Conservation (phyloP, 2,888 invertebrate species). For the Arctia plantaginis region DNA sequence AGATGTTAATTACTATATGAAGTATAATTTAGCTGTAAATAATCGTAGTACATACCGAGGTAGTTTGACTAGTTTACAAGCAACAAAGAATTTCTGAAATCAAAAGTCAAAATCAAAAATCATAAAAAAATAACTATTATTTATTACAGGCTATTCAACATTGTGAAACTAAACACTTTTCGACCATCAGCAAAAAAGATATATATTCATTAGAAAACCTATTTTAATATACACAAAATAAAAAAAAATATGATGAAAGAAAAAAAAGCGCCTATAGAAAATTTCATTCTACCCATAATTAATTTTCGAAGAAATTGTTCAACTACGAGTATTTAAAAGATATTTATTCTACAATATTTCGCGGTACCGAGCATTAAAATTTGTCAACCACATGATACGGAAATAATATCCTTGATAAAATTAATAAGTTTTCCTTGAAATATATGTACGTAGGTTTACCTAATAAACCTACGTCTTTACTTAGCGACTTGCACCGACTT, state of each 20-base stretch:
- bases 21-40: too few species aligned
- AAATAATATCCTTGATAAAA: neutral
- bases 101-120: neutral
- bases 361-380: neutral
- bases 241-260: too few species aligned
- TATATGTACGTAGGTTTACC: too few species aligned
- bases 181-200: too few species aligned
- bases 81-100: neutral
- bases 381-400: neutral
- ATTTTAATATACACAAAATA: too few species aligned
- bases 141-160: too few species aligned
- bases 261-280: neutral
- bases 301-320: neutral
- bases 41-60: neutral
- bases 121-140: too few species aligned
- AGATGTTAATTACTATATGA: neutral
- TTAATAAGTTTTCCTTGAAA: neutral
- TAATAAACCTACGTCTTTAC: too few species aligned
- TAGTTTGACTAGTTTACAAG: neutral
- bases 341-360: neutral
- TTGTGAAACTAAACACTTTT: too few species aligned
- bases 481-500: too few species aligned
- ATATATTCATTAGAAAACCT: too few species aligned
- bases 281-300: neutral
- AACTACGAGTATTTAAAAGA: neutral